These are phyloP conservation scores for Oreortyx pictus DNA, from an alignment of 2,797 vertebrate genomes.

Conservation along the genomic window DNA sequence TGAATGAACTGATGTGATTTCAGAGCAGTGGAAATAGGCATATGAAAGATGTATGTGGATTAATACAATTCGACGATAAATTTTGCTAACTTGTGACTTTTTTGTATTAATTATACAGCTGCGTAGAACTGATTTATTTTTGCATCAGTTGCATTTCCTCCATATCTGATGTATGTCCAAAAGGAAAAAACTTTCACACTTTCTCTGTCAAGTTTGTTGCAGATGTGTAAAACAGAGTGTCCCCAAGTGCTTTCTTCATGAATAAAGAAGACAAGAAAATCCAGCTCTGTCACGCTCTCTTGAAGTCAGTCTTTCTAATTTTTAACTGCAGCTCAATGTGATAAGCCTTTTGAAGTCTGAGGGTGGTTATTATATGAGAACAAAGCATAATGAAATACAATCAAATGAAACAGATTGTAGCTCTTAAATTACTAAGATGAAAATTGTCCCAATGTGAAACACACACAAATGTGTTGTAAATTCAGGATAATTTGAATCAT, in stretches of 20 bases:
- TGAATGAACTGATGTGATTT: constrained; percentile 19
- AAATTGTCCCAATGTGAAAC: constrained; percentile 54
- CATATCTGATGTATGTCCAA: not conserved
- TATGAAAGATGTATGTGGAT: not conserved
- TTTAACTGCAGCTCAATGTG: constrained; percentile 5
- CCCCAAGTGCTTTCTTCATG: not conserved
- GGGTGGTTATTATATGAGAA: constrained; percentile 32
- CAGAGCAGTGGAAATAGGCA: constrained; percentile 13
- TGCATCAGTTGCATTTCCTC: not conserved
- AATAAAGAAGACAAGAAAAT: constrained; percentile 21
- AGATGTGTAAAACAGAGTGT: not conserved
- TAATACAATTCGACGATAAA: not conserved
- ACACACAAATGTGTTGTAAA: constrained; percentile 59
- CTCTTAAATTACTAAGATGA: constrained; percentile 55
- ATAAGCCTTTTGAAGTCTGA: constrained; percentile 46
- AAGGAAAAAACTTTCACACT: not conserved
- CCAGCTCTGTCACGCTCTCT: not conserved
- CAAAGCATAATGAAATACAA: constrained; percentile 35
- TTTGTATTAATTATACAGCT: not conserved
- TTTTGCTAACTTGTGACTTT: not conserved
- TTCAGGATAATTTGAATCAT: constrained; percentile 63
- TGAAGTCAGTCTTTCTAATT: constrained; percentile 9
- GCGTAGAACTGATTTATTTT: not conserved
- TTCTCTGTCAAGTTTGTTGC: not conserved
- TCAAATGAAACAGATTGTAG: constrained; percentile 53